Base-by-base conservation (phyloP, 2,113 vertebrate genomes). In the Silurus meridionalis region DNA sequence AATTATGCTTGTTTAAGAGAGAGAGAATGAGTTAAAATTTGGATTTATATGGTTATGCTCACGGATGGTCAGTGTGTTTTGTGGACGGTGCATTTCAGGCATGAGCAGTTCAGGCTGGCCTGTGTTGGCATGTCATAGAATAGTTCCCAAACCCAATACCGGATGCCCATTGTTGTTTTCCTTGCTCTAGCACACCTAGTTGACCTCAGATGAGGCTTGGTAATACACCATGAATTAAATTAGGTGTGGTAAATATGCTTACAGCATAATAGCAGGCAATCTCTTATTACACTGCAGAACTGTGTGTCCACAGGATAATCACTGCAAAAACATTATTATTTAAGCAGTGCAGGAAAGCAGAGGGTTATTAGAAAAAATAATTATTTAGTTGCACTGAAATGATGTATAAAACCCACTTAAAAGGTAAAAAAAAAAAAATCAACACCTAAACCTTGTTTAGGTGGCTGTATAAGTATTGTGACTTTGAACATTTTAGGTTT, bases 301-400 rank as follows among this genome's bases (percentile, higher is more conserved):
- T 60, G 37, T 48, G 21, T 81, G 79, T 48, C 25, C 21, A 48
- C 58, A 81, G 58, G 58, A 63, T 81, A 63, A 81, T 80, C 25
- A 19, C 14, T 80, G 53, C 8, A 78, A 78, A 15, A 78, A 77
- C 75, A 48, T 8, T 21, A 9, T 72, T 48, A 72, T 21, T 72
- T 46, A 21, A 72, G 15, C 37, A 72, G 28, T 72, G 28, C 46
- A 1, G 28, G 37, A 19, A 71, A 67, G 66, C 66, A 3, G 64
- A 67, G 28, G 13, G 64, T 7, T 74, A 23, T 52, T 23, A 5
- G 9, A 1, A n/a, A 53, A 10, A 77, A 10, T 0, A 3, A 0
- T n/a, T n/a, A 25, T 57, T 55, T 78, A 52, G 13, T 78, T 78
- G 0, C 50, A 53, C 74, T 77, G 48, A 13, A 78, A 78, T 78